phyloP scores from a whole-genome alignment of 2,113 vertebrate genomes.

The Crypturellus undulatus region DNA sequence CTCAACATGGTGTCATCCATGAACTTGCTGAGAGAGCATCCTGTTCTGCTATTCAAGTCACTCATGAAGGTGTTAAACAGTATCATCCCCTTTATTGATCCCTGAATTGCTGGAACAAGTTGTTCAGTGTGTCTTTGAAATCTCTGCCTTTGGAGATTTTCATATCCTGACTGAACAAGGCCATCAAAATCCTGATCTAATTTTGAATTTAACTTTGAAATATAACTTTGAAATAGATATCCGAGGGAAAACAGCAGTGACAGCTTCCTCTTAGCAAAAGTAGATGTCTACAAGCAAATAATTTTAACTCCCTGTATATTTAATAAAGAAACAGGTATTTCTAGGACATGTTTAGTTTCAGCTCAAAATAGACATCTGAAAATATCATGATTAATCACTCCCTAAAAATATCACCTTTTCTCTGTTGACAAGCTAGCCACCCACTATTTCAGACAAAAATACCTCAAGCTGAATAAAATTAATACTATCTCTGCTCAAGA shows the following conservation, averaged over 20 bases:
- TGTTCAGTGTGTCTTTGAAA: not conserved
- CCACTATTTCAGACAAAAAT: not conserved
- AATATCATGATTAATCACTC: not conserved
- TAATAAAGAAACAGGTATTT: not conserved
- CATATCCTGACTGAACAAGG: not conserved
- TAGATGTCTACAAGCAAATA: not conserved
- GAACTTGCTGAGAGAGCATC: not conserved
- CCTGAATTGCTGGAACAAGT: not conserved
- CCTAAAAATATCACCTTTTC: not conserved
- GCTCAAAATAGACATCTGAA: not conserved
- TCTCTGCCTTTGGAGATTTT: not conserved
- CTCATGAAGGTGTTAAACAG: not conserved
- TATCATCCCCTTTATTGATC: not conserved
- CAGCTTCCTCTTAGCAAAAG: not conserved
- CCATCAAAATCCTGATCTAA: not conserved
- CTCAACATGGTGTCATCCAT: fast-evolving
- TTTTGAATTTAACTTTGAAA: not conserved
- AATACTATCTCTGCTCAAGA: not conserved
- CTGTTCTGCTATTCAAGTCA: not conserved
- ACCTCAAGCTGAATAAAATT: not conserved
- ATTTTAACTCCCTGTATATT: not conserved
- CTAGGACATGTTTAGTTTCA: not conserved
- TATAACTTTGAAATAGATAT: no score
- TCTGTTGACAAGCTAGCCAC: not conserved
- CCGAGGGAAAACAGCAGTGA: not conserved